Evolutionary conservation across 1,140 invertebrate species (phyloP), one percentile per base, ranked within the genome.

Genomic region (Watersipora subatra): DNA sequence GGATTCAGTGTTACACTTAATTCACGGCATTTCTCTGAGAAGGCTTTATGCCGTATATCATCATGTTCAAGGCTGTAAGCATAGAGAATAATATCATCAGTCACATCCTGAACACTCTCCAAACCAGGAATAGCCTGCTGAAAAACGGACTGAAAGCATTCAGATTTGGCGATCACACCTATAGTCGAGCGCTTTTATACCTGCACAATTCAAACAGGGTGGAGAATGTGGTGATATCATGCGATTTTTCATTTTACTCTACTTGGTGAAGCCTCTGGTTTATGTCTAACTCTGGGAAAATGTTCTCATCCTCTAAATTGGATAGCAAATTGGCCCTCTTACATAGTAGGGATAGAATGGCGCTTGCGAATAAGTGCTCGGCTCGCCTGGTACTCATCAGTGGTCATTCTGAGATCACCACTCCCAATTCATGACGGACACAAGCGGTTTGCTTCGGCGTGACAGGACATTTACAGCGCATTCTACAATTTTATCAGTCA

Each of bases 221-320:
- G 28, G 78, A 76, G 69, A 84, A 84, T 27, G 82, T 83, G 20
- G 73, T 76, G 2, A 82, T 46, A 46, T 7, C 34, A 7, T n/a
- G n/a, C n/a, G 34, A 46, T 12, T n/a, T 46, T 7, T 46, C 34
- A 46, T 46, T n/a, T 12, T 12, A n/a, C n/a, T 46, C 34, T 12
- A 46, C 34, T 29, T 71, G 69, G 65, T 73, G 70, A 59, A 67
- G 70, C 0, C 68, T 69, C 25, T 64, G 56, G 55, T 65, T 66
- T 1, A 73, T 26, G 46, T 70, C 72, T 1, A 69, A 29, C 55
- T 69, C 69, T 1, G 58, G 46, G 30, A 73, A 71, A 0, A 68
- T 25, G 46, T 30, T 67, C 2, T 67, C 58, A 22, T 68, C 69
- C 27, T 66, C 69, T 28, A 70, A 25, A 15, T 70, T 62, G 55